Conservation (phyloP, 92 coral and sea anemone species). For the Epizoanthus scotinus region DNA sequence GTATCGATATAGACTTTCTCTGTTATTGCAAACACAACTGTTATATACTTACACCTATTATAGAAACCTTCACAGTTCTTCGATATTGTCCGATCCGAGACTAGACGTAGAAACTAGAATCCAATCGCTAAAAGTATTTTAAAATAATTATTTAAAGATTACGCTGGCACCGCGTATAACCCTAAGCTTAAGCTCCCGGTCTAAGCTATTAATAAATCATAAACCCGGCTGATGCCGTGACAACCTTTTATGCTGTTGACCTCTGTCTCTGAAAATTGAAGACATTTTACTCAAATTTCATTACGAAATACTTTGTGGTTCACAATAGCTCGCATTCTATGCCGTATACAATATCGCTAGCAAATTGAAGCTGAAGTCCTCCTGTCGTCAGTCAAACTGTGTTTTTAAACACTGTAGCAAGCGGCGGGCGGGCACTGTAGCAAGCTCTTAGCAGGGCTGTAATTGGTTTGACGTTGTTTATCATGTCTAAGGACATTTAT, state of each 20-base stretch:
- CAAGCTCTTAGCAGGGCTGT: slow-evolving; percentile 3
- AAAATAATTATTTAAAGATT: neutral
- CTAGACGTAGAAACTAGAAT: neutral
- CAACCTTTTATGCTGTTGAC: neutral
- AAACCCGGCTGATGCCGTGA: neutral
- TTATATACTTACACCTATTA: neutral
- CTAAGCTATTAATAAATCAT: neutral
- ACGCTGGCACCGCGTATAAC: too few relatives aligned
- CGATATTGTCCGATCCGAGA: too few relatives aligned
- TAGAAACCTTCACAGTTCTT: too few relatives aligned
- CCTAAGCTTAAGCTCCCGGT: too few relatives aligned
- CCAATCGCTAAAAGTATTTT: neutral
- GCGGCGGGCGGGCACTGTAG: too few relatives aligned
- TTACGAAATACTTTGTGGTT: neutral
- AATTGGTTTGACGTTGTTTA: slow-evolving; percentile 35
- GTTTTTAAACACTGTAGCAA: too few relatives aligned
- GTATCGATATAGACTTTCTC: neutral
- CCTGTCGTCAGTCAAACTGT: too few relatives aligned
- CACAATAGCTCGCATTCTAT: neutral
- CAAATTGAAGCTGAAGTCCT: too few relatives aligned
- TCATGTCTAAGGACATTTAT: slow-evolving; percentile 67
- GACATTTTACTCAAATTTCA: neutral
- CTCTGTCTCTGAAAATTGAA: neutral
- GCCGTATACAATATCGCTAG: neutral
- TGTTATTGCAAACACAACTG: neutral